Evolutionary conservation across 2,113 vertebrate genomes (phyloP), one percentile per base, ranked within the genome.

Genomic region (Saguinus midas): DNA sequence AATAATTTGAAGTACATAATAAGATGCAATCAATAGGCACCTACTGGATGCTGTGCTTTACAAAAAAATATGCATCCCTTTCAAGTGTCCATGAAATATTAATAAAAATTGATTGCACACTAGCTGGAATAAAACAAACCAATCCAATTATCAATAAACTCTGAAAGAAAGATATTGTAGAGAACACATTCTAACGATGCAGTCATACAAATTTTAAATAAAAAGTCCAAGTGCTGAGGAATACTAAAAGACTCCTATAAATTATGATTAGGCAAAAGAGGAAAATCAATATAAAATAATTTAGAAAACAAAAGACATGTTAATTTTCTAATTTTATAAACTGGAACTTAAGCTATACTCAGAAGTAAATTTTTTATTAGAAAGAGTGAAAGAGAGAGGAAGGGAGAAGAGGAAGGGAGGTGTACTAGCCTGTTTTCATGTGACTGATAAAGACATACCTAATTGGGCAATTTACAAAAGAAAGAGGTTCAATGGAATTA

Each of bases 21-120:
- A 79, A 81, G 21, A 81, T 61, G 64, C 81, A 80, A 90, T 97
- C 96, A 88, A 81, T 96, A 94, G 27, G 18, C 12, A 48, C 10
- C 25, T 97, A 84, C 68, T 93, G 92, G 84, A 81, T 70, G 43
- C 57, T 88, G 27, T 73, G 37, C 82, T 96, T 94, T 96, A 72
- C 79, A 94, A 93, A 92, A 92, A 92, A 81, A 64, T 70, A 87
- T 40, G 55, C 37, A 79, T 81, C 27, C 25, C 55, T 95, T 90
- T 94, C 81, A 96, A 96, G 50, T 76, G 35, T 32, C 81, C 70
- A 88, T 96, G 35, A 52, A 96, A 96, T 96, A 95, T 96, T 97
- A 95, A 97, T 96, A 96, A 94, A 96, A 93, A 97, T 93, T 88
- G 94, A 96, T 96, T 45, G 25, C 64, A 70, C 82, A 94, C 81